Evolutionary conservation across 2,797 vertebrate genomes (phyloP).

Genomic region (Takifugu ocellatus): DNA sequence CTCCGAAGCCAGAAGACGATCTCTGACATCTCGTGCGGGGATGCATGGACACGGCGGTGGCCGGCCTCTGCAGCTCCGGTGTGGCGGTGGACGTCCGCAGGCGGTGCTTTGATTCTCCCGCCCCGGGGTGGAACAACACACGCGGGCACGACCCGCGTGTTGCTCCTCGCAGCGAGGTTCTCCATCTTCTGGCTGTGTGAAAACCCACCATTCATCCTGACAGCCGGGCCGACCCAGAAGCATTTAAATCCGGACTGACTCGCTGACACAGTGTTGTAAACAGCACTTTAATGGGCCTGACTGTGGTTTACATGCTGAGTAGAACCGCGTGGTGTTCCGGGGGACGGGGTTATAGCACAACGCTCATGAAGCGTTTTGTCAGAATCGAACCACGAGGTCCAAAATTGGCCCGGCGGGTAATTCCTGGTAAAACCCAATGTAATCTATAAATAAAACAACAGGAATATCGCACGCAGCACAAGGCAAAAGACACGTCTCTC

Average conservation of each 20-base stretch:
- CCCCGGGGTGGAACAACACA: conserved; percentile 55
- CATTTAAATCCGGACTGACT: conserved; percentile 12
- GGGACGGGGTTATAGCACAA: too few species aligned
- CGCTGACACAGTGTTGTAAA: conserved; percentile 10
- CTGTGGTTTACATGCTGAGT: background rate
- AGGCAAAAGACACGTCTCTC: too few species aligned
- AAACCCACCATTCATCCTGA: conserved; percentile 36
- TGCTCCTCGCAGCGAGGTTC: conserved; percentile 38
- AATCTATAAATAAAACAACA: too few species aligned
- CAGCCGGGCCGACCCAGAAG: conserved; percentile 19
- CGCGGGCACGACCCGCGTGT: conserved; percentile 17
- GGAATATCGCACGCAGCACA: too few species aligned
- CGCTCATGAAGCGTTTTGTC: too few species aligned
- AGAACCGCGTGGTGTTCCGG: too few species aligned
- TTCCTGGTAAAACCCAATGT: too few species aligned
- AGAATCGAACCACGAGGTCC: too few species aligned
- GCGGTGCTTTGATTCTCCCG: conserved; percentile 56
- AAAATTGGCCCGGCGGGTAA: too few species aligned
- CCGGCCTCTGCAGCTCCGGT: conserved; percentile 32
- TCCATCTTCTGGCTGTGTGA: conserved; percentile 22
- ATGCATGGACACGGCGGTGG: conserved; percentile 32
- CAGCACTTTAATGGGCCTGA: background rate
- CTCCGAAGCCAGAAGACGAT: conserved; percentile 13
- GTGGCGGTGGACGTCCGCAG: conserved; percentile 33
- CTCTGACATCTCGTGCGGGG: conserved; percentile 40